phyloP scores from a whole-genome alignment of 2,113 vertebrate species.

The Forbesichthys agassizii region DNA sequence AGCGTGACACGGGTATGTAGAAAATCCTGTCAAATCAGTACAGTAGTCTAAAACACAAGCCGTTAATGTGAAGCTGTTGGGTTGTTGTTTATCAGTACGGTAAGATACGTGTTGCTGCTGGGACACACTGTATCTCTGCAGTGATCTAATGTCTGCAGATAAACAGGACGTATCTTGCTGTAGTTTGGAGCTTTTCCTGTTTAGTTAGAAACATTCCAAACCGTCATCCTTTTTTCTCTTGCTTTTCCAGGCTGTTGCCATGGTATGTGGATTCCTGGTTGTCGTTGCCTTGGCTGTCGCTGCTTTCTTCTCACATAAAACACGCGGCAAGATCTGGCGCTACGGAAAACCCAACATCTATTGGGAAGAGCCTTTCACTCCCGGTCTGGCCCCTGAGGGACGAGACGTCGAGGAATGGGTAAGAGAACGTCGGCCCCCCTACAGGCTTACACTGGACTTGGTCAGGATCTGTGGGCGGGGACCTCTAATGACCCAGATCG shows the following conservation, averaged over 20 bases:
- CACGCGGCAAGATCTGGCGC: conserved; percentile 85
- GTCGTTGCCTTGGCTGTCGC: conserved; percentile 79
- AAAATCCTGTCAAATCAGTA: too few relatives aligned
- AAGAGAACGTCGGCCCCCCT: conserved; percentile 51
- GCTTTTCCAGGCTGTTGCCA: conserved; percentile 81
- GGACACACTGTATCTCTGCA: conserved; percentile 10
- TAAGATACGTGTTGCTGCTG: too few relatives aligned
- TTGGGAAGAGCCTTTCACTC: conserved; percentile 77
- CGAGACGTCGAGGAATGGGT: conserved; percentile 92
- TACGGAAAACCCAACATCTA: conserved; percentile 85
- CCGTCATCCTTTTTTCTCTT: conserved; percentile 17
- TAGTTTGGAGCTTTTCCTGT: conserved; percentile 6
- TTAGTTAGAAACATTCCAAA: not conserved
- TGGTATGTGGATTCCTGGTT: conserved; percentile 86
- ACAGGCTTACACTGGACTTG: conserved; percentile 7
- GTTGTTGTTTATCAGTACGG: too few relatives aligned
- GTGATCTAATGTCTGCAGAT: not conserved
- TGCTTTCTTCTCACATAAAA: conserved; percentile 82
- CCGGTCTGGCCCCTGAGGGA: conserved; percentile 74
- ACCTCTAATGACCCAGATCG: conserved; percentile 30
- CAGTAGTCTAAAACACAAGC: too few relatives aligned
- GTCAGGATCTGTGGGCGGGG: conserved; percentile 43
- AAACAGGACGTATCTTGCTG: conserved; percentile 14
- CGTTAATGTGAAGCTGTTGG: too few relatives aligned
- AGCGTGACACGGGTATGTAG: too few relatives aligned